A percentile compares a stretch with the other conserved stretches of the same genome.
These are phyloP conservation scores for Chrysomallon squamiferum DNA, from an alignment of 1,140 invertebrate species.

Conservation along the genomic window DNA sequence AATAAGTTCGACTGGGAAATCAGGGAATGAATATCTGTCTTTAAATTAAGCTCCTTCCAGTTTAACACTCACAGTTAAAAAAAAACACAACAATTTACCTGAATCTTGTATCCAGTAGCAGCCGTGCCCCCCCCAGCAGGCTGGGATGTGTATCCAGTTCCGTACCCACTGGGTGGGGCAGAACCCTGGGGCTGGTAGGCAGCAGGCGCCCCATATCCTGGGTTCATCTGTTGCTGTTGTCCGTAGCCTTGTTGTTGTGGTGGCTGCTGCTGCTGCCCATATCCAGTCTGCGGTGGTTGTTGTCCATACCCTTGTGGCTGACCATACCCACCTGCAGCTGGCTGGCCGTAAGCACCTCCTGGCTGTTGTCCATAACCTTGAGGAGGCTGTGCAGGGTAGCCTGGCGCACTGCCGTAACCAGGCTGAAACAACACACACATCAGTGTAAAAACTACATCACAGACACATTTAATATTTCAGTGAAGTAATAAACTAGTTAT, in stretches of 20 bases:
- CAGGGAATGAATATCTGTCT: too few relatives aligned
- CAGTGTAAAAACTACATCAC: too few relatives aligned
- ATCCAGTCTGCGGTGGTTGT: neutral
- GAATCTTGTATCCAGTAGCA: neutral
- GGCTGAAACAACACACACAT: constrained; percentile 9
- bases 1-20: too few relatives aligned
- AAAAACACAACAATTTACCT: neutral
- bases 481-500: too few relatives aligned
- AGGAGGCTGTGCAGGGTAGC: constrained; percentile 11
- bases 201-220: constrained; percentile 15
- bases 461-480: too few relatives aligned
- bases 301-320: constrained; percentile 8
- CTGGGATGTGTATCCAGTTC: neutral
- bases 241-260: constrained; percentile 18
- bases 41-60: too few relatives aligned
- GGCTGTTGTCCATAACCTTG: constrained; percentile 1
- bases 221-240: constrained; percentile 19
- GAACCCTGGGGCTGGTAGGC: constrained; percentile 4
- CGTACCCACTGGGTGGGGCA: neutral
- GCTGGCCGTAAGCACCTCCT: constrained; percentile 21
- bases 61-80: too few relatives aligned
- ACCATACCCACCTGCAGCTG: constrained; percentile 4
- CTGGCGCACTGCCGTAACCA: constrained; percentile 17
- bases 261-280: constrained; percentile 9
- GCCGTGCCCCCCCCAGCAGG: neutral